Evolutionary conservation across 2,888 invertebrate species (phyloP).

Genomic region (Agriopis marginaria): DNA sequence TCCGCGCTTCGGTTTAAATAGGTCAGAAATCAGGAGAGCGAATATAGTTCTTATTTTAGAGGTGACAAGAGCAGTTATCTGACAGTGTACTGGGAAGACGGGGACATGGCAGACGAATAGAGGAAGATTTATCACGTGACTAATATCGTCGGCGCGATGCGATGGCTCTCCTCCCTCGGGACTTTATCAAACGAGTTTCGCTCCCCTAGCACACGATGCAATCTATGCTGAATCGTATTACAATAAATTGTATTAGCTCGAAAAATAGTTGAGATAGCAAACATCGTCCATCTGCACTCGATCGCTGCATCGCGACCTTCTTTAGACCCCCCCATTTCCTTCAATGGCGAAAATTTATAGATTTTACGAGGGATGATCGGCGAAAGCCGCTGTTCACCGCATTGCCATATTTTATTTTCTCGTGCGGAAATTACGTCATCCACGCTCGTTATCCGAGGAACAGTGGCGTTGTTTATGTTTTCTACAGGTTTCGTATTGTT

Average conservation of each 20-base stretch:
- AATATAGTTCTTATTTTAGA: conserved; percentile 72
- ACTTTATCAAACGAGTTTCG: conserved; percentile 85
- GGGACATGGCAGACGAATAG: conserved; percentile 63
- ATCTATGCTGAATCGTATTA: conserved; percentile 87
- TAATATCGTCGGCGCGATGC: conserved; percentile 81
- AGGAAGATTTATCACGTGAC: conserved; percentile 85
- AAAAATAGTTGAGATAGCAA: conserved; percentile 85
- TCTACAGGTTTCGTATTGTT: conserved; percentile 36
- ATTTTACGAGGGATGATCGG: conserved; percentile 83
- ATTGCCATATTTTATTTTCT: conserved; percentile 81
- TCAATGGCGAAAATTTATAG: conserved; percentile 79
- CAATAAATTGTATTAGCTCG: conserved; percentile 87
- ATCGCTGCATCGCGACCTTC: conserved; percentile 68
- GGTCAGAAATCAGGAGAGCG: conserved; percentile 68
- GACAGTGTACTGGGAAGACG: conserved; percentile 57
- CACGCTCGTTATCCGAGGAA: conserved; percentile 66
- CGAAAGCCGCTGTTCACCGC: conserved; percentile 76
- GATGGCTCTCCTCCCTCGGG: conserved; percentile 75
- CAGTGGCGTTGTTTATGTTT: conserved; percentile 48
- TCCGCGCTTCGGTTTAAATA: conserved; percentile 56
- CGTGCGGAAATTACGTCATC: conserved; percentile 79
- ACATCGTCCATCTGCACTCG: conserved; percentile 85
- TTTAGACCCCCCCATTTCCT: conserved; percentile 71
- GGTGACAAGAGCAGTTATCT: conserved; percentile 57
- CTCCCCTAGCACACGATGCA: conserved; percentile 82